Evolutionary conservation across 2,888 invertebrate genomes (phyloP), one percentile per base, ranked within the genome.

Genomic region (Tenthredo scrophulariae): DNA sequence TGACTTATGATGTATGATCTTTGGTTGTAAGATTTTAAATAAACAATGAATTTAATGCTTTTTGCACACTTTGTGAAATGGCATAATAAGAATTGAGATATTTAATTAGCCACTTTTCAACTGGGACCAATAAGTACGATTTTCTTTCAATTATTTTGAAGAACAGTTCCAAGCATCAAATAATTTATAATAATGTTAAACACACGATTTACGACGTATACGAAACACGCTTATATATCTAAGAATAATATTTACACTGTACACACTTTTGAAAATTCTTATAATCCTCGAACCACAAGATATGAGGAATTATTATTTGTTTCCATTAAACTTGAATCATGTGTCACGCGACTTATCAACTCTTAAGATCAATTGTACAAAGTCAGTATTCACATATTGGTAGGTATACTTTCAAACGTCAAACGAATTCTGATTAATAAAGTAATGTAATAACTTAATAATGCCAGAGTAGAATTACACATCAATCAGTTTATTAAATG

Each of bases 261-360:
- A 80, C 62, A 80, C 18, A 62, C n/a, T 80, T 62, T 80, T 80
- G 26, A 22, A 37, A 9, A 37, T 37, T 62, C 18, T 26, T 40
- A 40, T 40, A 22, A 62, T 9, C 80, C 62, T 40, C n/a, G 40
- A 22, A 37, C 37, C 58, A 40, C 84, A 79, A 9, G n/a, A 46
- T 43, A 58, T 77, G 84, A 84, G 50, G 74, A 85, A 87, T 86
- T 87, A 84, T 84, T 86, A 79, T 85, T 84, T 85, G 79, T 84
- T 85, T 70, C 58, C 26, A 72, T 74, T 77, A 84, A 75, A 58
- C 33, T 74, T 72, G 77, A 85, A 77, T 82, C 62, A 83, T 22
- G 75, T 84, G 84, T 80, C 84, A 84, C 65, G 70, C 62, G 85
- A 84, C 85, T 84, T 83, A 85, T 74, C 54, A 85, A 84, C 62